A percentile compares a stretch with the other conserved stretches of the same genome.
phyloP scores from a whole-genome alignment of 2,888 invertebrate species.

The Cerastis leucographa region DNA sequence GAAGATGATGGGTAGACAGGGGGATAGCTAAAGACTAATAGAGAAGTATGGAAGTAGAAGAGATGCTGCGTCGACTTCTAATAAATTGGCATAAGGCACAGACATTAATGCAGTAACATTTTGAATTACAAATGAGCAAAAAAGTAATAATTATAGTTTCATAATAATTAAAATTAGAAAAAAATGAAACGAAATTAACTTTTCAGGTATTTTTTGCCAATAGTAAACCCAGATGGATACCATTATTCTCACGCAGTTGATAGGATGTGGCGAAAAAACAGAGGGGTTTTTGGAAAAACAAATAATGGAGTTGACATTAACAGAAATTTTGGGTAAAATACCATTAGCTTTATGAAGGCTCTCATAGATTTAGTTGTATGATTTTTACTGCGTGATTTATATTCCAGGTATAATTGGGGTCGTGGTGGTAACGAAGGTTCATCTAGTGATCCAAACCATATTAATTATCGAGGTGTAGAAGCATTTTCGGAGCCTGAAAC shows the following conservation, averaged over 20 bases:
- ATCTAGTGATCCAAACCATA: conserved; percentile 79
- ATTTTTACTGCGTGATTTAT: conserved; percentile 1
- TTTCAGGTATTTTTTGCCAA: conserved; percentile 92
- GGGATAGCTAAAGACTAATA: not conserved
- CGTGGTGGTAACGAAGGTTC: conserved; percentile 67
- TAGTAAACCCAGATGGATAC: conserved; percentile 96
- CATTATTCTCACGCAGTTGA: conserved; percentile 94
- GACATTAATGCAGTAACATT: not conserved
- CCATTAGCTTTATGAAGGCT: not conserved
- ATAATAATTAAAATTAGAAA: not conserved
- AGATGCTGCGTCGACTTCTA: not conserved
- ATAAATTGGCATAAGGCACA: not conserved
- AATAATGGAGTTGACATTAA: conserved; percentile 95
- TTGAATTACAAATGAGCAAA: not conserved
- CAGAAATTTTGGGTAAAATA: conserved; percentile 94
- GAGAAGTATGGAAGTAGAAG: not conserved
- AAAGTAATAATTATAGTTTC: not conserved
- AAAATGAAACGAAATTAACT: conserved; percentile 5
- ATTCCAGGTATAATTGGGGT: conserved; percentile 80
- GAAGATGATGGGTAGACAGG: not conserved
- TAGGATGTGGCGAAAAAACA: conserved; percentile 95
- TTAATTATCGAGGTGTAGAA: conserved; percentile 81
- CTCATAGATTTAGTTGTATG: not conserved
- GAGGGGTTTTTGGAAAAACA: conserved; percentile 86
- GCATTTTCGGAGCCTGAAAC: conserved; percentile 87